Evolutionary conservation across 37 sponge, comb jelly and placozoan species (phyloP).

Genomic region (Ephydatia muelleri): DNA sequence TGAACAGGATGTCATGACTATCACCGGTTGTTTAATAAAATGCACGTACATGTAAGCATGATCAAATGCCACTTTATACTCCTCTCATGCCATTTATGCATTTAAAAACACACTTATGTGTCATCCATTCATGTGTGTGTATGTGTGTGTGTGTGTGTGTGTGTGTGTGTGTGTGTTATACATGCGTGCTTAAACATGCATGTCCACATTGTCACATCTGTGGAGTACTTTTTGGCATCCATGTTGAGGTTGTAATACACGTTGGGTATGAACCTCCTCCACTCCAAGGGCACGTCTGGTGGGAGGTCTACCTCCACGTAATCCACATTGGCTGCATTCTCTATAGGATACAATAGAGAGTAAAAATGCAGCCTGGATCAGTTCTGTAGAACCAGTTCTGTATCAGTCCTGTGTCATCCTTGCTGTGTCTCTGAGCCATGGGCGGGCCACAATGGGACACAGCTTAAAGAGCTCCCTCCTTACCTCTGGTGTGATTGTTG

Average conservation of each 20-base stretch:
- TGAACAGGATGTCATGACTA: too few species aligned
- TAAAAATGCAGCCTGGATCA: too few species aligned
- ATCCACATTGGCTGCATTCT: slow-evolving; percentile 59
- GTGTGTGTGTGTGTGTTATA: background rate
- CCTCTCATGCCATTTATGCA: too few species aligned
- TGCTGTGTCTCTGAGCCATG: background rate
- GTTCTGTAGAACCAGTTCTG: too few species aligned
- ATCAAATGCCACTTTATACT: too few species aligned
- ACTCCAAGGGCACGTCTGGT: slow-evolving; percentile 2
- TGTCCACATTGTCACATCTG: too few species aligned
- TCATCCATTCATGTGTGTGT: too few species aligned
- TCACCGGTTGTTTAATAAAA: too few species aligned
- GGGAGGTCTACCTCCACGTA: slow-evolving; percentile 52
- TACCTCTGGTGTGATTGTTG: slow-evolving; percentile 72
- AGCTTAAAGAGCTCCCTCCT: background rate
- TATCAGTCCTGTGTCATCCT: background rate
- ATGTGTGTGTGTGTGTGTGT: background rate
- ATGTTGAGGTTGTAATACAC: slow-evolving; percentile 14
- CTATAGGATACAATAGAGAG: slow-evolving; percentile 8
- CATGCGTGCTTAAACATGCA: too few species aligned
- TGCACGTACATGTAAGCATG: too few species aligned
- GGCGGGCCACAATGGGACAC: background rate
- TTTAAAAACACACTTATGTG: too few species aligned
- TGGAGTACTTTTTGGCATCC: background rate
- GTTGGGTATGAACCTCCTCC: slow-evolving; percentile 43